Percentiles rank a stretch among this genome's conserved stretches.
Conservation (phyloP, 2,113 vertebrate genomes). For the Poeciliopsis turrubarensis region DNA sequence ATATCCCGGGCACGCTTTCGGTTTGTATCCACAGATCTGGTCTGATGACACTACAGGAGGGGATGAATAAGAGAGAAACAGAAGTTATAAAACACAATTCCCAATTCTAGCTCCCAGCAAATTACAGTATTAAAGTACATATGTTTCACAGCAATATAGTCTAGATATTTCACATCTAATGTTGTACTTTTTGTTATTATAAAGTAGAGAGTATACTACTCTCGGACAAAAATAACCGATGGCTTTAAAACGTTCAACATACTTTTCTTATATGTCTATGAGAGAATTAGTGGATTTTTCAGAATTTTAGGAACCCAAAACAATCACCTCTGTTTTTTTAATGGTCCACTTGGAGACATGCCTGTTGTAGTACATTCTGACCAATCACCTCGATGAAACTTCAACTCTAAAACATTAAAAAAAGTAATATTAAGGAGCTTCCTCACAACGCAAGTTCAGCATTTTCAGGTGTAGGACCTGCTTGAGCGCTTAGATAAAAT, state of each 20-base stretch:
- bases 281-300: not conserved
- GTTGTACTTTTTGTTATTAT: too few relatives aligned
- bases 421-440: not conserved
- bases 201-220: too few relatives aligned
- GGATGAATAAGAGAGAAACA: not conserved
- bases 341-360: not conserved
- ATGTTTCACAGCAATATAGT: too few relatives aligned
- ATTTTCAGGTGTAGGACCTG: not conserved
- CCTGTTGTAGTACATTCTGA: not conserved
- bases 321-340: not conserved
- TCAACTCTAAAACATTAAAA: not conserved
- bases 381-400: not conserved
- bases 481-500: not conserved
- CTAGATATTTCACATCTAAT: too few relatives aligned
- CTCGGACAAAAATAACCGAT: too few relatives aligned
- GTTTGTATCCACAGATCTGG: slow-evolving; percentile 90
- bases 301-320: not conserved
- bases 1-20: slow-evolving; percentile 89
- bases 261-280: not conserved
- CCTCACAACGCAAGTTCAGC: not conserved
- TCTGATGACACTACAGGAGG: slow-evolving; percentile 90
- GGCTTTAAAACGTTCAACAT: too few relatives aligned
- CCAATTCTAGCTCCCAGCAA: not conserved
- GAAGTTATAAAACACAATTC: not conserved
- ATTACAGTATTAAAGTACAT: too few relatives aligned